phyloP scores from a whole-genome alignment of 1,140 invertebrate species.

The Arctopsyche grandis region DNA sequence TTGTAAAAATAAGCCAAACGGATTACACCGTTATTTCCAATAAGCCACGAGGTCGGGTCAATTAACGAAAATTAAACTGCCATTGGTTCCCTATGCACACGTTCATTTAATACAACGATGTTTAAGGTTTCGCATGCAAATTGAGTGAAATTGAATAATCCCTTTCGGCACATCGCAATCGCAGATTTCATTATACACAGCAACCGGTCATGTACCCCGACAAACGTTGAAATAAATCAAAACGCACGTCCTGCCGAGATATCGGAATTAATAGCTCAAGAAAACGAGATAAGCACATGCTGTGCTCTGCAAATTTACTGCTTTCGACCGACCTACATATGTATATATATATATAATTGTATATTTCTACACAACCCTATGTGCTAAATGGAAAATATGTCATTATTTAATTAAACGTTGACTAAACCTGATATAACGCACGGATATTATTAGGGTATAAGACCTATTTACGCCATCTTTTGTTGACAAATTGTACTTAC shows the following conservation, averaged over 20 bases:
- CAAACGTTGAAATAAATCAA: neutral
- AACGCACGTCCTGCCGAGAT: neutral
- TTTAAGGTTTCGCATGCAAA: neutral
- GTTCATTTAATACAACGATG: no score
- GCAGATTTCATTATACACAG: neutral
- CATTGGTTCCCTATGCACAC: no score
- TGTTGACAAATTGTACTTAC: no score
- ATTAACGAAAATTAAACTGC: no score
- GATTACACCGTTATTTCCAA: no score
- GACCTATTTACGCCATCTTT: no score
- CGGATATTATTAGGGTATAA: no score
- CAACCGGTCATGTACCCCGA: neutral
- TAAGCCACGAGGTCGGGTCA: no score
- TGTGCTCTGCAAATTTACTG: neutral
- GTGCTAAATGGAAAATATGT: neutral
- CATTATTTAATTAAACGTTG: neutral
- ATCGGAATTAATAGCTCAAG: constrained; percentile 17
- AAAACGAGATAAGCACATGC: constrained; percentile 16
- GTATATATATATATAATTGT: neutral
- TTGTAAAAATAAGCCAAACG: no score
- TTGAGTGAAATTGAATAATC: neutral
- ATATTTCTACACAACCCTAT: neutral
- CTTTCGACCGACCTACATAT: neutral
- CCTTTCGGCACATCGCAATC: neutral
- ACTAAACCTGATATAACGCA: no score